Evolutionary conservation across 2,888 invertebrate species (phyloP).

Genomic region (Neelides folsomi): DNA sequence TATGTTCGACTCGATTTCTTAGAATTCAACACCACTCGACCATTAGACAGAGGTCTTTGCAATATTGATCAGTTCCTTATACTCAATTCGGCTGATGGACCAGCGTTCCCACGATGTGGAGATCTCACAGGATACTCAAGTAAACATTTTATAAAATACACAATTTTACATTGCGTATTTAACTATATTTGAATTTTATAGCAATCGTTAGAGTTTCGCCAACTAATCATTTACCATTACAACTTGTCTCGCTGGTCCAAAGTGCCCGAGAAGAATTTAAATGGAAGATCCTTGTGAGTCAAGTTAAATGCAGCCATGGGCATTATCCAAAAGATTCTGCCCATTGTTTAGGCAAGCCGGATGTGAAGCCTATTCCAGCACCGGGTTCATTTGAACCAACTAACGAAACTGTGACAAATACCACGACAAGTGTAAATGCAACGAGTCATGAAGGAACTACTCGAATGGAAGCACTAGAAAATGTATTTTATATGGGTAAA

Average conservation of each 20-base stretch:
- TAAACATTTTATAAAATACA: conserved; percentile 15
- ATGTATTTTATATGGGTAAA: too few relatives aligned
- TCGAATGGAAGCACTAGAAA: too few relatives aligned
- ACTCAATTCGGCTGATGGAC: conserved; percentile 37
- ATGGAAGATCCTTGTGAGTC: conserved; percentile 37
- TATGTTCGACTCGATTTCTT: conserved; percentile 27
- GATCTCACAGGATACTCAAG: conserved; percentile 37
- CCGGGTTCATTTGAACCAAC: too few relatives aligned
- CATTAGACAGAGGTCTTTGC: conserved; percentile 36
- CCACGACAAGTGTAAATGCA: too few relatives aligned
- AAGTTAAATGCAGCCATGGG: conserved; percentile 34
- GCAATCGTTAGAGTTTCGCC: conserved; percentile 37
- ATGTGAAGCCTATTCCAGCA: too few relatives aligned
- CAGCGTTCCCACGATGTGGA: conserved; percentile 37
- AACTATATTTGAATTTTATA: conserved; percentile 17
- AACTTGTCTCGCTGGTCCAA: conserved; percentile 37
- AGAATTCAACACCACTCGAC: conserved; percentile 31
- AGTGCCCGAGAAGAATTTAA: conserved; percentile 35
- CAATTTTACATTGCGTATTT: neutral
- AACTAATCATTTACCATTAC: conserved; percentile 35
- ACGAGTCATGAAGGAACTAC: too few relatives aligned
- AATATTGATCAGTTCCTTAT: conserved; percentile 37
- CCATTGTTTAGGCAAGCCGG: too few relatives aligned
- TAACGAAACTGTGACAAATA: too few relatives aligned
- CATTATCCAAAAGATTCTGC: too few relatives aligned